Conservation (phyloP, 2,113 vertebrate species). For the Oreotragus oreotragus region DNA sequence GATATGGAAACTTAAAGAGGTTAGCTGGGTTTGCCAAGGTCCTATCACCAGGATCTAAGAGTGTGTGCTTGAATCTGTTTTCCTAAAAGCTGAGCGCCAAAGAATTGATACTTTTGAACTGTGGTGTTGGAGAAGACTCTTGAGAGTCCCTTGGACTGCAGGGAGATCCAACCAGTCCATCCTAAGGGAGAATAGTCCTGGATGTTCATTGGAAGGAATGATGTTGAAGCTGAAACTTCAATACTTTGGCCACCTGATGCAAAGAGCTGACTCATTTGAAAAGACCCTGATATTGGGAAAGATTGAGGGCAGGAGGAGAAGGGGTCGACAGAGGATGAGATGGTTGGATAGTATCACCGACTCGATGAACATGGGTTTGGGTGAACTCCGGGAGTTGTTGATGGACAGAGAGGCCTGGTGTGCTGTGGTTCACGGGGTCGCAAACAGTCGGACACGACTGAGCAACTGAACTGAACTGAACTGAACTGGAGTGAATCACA, state of each 20-base stretch:
- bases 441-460: rapidly evolving
- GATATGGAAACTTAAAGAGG: neutral
- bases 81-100: neutral
- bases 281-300: neutral
- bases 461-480: neutral
- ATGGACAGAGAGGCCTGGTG: neutral
- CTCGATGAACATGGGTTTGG: neutral
- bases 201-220: neutral
- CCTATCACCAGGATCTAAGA: neutral
- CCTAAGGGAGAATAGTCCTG: neutral
- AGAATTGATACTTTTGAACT: neutral
- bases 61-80: neutral
- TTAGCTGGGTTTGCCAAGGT: neutral
- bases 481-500: neutral
- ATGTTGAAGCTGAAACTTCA: neutral
- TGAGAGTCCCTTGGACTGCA: neutral
- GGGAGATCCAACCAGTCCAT: neutral
- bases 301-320: neutral
- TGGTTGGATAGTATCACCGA: neutral
- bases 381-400: neutral
- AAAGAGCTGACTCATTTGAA: neutral
- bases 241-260: neutral
- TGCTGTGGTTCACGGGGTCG: neutral
- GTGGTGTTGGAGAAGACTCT: neutral
- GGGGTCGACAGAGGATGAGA: neutral